Evolutionary conservation across 2,113 vertebrate genomes (phyloP), one percentile per base, ranked within the genome.

Genomic region (Craseonycteris thonglongyai): DNA sequence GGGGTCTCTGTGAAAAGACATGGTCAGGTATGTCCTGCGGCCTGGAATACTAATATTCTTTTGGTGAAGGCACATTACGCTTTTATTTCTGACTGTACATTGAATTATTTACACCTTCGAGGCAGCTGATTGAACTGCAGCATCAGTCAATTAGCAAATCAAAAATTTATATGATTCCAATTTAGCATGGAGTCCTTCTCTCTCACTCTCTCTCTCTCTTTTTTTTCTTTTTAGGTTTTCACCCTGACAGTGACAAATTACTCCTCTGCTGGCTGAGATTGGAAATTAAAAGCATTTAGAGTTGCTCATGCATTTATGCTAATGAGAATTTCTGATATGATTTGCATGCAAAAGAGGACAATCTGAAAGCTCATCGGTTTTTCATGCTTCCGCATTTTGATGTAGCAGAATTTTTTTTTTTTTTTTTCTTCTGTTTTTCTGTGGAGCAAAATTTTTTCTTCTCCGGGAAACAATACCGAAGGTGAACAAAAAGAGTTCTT

Each of bases 251-350:
- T 99, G 99, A 99, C 99, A 99, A 99, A 99, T 99, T 99, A 99
- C 99, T 99, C 99, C 99, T 99, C 99, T 99, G 99, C 99, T 99
- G 99, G 99, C 99, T 99, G 99, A 99, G 99, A 99, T 99, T 99
- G 99, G 99, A 99, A 99, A 99, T 99, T 99, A 99, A 99, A 99
- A 99, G 99, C 99, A 99, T 99, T 99, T 99, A 99, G 99, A 99
- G 99, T 99, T 99, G 99, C 99, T 99, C 99, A 99, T 99, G 99
- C 99, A 99, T 99, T 99, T 99, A 99, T 99, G 99, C 99, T 99
- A 99, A 99, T 99, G 99, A 99, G 99, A 99, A 99, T 98, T 98
- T 99, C 99, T 99, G 99, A 99, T 99, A 99, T 99, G 99, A 99
- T 99, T 99, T 99, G 99, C 99, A 99, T 99, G 99, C 99, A 99